Evolutionary conservation across 2,113 vertebrate species (phyloP).

Genomic region (Erythrocercus mccallii): DNA sequence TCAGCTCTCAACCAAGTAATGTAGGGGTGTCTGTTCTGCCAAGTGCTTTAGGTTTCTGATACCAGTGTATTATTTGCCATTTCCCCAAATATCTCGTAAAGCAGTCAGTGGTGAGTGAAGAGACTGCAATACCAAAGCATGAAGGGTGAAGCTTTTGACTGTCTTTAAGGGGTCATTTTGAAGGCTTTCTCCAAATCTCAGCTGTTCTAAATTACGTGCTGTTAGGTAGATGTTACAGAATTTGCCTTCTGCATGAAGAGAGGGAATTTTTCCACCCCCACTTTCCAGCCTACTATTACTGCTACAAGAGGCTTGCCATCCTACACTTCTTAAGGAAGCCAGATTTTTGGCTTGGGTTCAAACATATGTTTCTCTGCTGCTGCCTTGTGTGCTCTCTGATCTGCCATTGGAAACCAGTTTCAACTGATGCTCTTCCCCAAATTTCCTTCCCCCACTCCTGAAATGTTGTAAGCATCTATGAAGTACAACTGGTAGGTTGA

Average conservation of each 20-base stretch:
- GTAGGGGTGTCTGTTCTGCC: background rate
- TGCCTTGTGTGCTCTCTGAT: slow-evolving; percentile 35
- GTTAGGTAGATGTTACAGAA: slow-evolving; percentile 24
- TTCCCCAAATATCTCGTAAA: background rate
- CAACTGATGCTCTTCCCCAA: background rate
- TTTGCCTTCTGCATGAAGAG: background rate
- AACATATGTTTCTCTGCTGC: slow-evolving; percentile 57
- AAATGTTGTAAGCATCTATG: background rate
- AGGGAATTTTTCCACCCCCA: slow-evolving; percentile 30
- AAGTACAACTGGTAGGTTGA: background rate
- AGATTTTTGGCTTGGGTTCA: slow-evolving; percentile 57
- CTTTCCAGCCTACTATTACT: slow-evolving; percentile 42
- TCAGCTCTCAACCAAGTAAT: background rate
- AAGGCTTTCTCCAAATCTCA: background rate
- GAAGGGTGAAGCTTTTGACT: background rate
- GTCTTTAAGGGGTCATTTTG: background rate
- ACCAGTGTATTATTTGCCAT: background rate
- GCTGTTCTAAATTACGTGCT: slow-evolving; percentile 12
- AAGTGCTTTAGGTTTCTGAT: background rate
- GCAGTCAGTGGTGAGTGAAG: background rate
- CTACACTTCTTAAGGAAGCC: slow-evolving; percentile 51
- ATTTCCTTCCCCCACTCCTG: background rate
- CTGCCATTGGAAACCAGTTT: slow-evolving; percentile 23
- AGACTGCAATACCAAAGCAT: background rate
- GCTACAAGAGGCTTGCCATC: slow-evolving; percentile 49